phyloP scores from a whole-genome alignment of 2,888 invertebrate species.

The Deilephila elpenor region DNA sequence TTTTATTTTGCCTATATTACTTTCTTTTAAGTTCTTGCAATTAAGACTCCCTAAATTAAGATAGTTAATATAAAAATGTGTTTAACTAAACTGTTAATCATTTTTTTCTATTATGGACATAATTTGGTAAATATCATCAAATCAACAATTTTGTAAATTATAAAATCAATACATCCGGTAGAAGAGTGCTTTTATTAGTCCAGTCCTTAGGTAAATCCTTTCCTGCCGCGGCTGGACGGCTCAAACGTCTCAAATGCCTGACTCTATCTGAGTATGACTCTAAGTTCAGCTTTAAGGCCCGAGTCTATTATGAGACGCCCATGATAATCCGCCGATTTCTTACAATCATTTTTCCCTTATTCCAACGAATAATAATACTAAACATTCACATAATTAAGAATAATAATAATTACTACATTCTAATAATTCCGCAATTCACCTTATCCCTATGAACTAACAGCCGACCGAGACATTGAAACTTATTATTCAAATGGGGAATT shows the following conservation, averaged over 20 bases:
- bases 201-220: background rate
- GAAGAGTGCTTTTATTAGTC: background rate
- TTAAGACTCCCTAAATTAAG: background rate
- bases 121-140: background rate
- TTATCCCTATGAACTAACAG: background rate
- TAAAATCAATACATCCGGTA: background rate
- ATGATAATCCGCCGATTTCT: background rate
- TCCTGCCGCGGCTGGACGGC: background rate
- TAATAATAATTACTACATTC: background rate
- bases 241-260: background rate
- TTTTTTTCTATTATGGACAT: no score
- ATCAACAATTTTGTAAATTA: background rate
- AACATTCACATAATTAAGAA: background rate
- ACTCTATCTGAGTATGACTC: background rate
- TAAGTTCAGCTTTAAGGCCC: background rate
- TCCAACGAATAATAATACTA: no score
- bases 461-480: conserved; percentile 44
- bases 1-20: background rate
- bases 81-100: no score
- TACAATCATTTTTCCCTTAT: no score
- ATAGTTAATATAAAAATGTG: no score
- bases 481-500: conserved; percentile 64
- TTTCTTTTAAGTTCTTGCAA: background rate
- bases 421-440: background rate
- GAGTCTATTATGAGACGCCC: no score